A percentile compares a stretch with the other conserved stretches of the same genome.
phyloP scores from a whole-genome alignment of 2,888 invertebrate species.

The Arrhopalites spinosus region DNA sequence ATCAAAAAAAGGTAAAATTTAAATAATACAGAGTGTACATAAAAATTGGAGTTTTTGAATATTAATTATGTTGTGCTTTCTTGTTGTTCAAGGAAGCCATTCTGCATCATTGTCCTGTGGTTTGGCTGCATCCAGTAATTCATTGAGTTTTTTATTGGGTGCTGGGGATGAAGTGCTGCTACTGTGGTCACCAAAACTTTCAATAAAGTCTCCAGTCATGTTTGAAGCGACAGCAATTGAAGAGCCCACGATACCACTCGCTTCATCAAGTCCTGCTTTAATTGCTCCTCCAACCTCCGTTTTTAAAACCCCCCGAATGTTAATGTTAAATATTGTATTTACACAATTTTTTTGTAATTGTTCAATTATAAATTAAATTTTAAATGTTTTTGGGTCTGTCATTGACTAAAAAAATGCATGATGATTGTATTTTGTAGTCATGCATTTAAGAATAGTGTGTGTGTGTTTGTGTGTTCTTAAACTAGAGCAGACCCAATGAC shows the following conservation, averaged over 20 bases:
- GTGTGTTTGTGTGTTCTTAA: not conserved
- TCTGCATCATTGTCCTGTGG: conserved; percentile 55
- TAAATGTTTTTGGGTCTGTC: too few species aligned
- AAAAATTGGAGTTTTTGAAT: not conserved
- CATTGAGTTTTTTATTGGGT: conserved; percentile 46
- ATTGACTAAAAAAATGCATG: too few species aligned
- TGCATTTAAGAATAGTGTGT: not conserved
- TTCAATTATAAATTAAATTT: not conserved
- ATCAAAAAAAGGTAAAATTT: not conserved
- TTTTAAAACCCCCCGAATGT: too few species aligned
- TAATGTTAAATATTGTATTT: conserved; percentile 26
- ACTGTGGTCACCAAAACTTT: conserved; percentile 48
- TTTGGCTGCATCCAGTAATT: conserved; percentile 53
- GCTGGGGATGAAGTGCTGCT: conserved; percentile 37
- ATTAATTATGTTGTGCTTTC: too few species aligned
- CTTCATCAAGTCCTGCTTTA: conserved; percentile 53
- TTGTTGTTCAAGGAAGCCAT: conserved; percentile 44
- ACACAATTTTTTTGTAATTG: conserved; percentile 30
- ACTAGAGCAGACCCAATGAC: conserved; percentile 10
- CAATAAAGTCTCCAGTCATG: conserved; percentile 51
- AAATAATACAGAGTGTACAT: not conserved
- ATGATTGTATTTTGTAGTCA: too few species aligned
- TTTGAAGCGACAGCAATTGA: conserved; percentile 55
- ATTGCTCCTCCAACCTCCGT: conserved; percentile 53
- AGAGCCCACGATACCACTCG: conserved; percentile 53